Percentiles rank a stretch among this genome's conserved stretches.
phyloP scores from a whole-genome alignment of 2,113 vertebrate genomes.

The Notothenia rossii region DNA sequence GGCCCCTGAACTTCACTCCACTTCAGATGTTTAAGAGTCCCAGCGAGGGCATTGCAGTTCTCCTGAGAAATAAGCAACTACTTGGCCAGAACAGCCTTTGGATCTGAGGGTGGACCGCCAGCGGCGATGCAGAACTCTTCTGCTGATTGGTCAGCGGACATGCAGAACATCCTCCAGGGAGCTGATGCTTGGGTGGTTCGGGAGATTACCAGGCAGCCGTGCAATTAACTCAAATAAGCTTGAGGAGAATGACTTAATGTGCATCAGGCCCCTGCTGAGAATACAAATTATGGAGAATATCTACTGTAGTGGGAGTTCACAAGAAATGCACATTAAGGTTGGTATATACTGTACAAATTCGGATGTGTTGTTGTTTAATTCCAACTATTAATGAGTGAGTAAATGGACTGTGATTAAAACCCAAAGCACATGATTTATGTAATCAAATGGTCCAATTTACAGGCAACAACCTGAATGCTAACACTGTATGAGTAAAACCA shows the following conservation, averaged over 20 bases:
- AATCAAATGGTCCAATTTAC: no score
- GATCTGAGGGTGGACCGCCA: conserved; percentile 74
- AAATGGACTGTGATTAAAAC: no score
- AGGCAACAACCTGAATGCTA: no score
- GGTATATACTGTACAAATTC: no score
- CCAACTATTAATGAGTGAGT: no score
- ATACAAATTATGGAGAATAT: conserved; percentile 47
- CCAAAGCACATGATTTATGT: no score
- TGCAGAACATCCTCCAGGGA: conserved; percentile 64
- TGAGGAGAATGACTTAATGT: conserved; percentile 67
- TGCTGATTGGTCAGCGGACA: conserved; percentile 70
- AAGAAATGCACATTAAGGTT: conserved; percentile 3
- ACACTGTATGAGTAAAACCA: no score
- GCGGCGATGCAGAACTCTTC: conserved; percentile 54
- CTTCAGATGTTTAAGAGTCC: conserved; percentile 78
- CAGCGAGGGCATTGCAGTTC: conserved; percentile 57
- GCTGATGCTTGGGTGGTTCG: conserved; percentile 76
- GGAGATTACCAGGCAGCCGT: conserved; percentile 66
- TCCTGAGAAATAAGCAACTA: conserved; percentile 78
- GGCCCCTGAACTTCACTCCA: conserved; percentile 72
- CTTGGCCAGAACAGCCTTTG: conserved; percentile 82
- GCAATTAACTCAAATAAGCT: conserved; percentile 76
- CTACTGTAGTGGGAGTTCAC: conserved; percentile 12
- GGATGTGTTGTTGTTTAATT: no score
- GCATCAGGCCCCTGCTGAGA: conserved; percentile 48